Conservation (phyloP, 2,113 vertebrate species). For the Mungos mungo region DNA sequence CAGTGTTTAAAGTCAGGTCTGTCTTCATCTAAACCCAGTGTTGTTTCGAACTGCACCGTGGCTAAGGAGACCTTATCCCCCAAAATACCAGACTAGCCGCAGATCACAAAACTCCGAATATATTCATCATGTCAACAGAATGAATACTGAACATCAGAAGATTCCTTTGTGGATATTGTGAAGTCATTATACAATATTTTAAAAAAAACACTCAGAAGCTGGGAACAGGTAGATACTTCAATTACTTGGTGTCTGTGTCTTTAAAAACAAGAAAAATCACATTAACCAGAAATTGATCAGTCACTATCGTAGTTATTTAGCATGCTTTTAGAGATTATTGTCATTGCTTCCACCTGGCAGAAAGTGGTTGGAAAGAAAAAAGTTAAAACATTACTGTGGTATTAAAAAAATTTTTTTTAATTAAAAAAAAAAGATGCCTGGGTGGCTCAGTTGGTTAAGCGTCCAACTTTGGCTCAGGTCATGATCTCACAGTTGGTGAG, state of each 20-base stretch:
- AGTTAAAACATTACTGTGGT: background rate
- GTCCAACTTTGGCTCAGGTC: too few species aligned
- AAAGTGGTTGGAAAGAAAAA: background rate
- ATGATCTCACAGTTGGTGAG: too few species aligned
- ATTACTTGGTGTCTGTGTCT: background rate
- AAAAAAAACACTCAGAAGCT: background rate
- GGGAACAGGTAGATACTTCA: background rate
- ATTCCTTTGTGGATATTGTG: background rate
- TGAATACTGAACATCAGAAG: background rate
- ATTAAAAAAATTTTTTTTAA: too few species aligned
- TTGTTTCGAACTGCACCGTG: background rate
- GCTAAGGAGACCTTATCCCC: background rate
- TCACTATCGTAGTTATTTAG: background rate
- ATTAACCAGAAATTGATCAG: background rate
- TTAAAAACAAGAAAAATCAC: background rate
- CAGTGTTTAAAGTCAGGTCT: background rate
- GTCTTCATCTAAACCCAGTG: background rate
- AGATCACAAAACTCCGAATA: background rate
- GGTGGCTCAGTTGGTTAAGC: too few species aligned
- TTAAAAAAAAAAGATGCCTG: too few species aligned
- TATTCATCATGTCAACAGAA: background rate
- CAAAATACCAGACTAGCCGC: background rate
- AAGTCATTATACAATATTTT: background rate
- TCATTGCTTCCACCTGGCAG: background rate
- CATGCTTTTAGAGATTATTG: background rate